A percentile compares a stretch with the other conserved stretches of the same genome.
Evolutionary conservation across 2,888 invertebrate genomes (phyloP).

Genomic region (Hymenopus coronatus): DNA sequence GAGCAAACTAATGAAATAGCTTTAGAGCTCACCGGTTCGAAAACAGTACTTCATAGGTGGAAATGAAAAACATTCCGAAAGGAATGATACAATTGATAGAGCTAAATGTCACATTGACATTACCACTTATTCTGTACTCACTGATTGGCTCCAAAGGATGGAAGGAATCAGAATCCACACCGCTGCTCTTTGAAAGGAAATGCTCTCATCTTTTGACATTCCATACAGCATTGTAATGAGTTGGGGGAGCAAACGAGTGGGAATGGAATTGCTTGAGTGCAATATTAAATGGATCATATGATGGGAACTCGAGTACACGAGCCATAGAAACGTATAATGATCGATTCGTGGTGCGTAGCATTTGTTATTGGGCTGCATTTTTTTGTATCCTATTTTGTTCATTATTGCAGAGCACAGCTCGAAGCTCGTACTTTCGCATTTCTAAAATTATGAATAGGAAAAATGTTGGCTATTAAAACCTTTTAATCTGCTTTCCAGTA

Average conservation of each 20-base stretch:
- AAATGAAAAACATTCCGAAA: no score
- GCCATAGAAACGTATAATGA: background rate
- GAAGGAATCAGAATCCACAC: background rate
- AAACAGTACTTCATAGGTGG: no score
- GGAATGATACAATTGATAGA: background rate
- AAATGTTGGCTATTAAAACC: no score
- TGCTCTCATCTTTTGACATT: background rate
- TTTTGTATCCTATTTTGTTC: no score
- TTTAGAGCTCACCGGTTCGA: no score
- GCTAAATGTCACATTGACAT: background rate
- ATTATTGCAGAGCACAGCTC: no score
- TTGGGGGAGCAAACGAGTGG: background rate
- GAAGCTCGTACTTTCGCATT: no score
- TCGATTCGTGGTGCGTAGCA: background rate
- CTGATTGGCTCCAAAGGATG: background rate
- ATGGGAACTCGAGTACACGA: background rate
- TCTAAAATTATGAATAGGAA: no score
- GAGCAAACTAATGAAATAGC: no score
- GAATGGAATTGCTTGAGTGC: background rate
- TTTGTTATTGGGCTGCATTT: background rate
- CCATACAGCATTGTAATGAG: background rate
- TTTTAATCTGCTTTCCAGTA: no score
- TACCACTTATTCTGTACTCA: background rate
- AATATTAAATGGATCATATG: background rate
- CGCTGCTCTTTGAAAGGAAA: background rate